Percentiles rank a stretch among this genome's conserved stretches.
Conservation (phyloP, 2,113 vertebrate genomes). For the Ia io region DNA sequence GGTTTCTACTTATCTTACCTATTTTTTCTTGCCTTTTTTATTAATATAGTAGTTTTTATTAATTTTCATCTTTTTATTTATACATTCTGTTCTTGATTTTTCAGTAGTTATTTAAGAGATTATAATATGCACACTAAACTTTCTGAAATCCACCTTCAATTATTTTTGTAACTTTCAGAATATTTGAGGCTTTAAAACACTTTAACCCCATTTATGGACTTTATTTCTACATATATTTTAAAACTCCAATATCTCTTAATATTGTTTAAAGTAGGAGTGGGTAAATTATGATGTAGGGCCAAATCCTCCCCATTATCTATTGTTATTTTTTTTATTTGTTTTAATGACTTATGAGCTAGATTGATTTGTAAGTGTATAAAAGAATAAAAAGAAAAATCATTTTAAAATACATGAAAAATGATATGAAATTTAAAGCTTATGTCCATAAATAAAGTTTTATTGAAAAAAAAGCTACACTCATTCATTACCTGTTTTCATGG, state of each 20-base stretch:
- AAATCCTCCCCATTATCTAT: not conserved
- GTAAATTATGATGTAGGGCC: not conserved
- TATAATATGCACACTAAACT: not conserved
- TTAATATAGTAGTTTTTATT: not conserved
- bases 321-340: not conserved
- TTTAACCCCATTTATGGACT: not conserved
- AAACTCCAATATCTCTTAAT: not conserved
- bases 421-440: not conserved
- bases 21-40: not conserved
- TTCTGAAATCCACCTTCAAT: not conserved
- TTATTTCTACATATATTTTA: slow-evolving; percentile 7
- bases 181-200: not conserved
- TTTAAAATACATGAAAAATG: not conserved
- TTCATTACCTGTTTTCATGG: not conserved
- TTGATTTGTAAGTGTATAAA: not conserved
- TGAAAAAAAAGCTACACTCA: not conserved
- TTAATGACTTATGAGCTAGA: not conserved
- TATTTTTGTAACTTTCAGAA: not conserved
- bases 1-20: not conserved
- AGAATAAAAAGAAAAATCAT: not conserved
- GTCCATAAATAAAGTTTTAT: not conserved
- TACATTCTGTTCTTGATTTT: not conserved
- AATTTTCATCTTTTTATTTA: not conserved
- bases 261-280: not conserved
- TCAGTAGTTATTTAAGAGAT: not conserved